Evolutionary conservation across 2,113 vertebrate species (phyloP), one percentile per base, ranked within the genome.

Genomic region (Elanus axillaris): DNA sequence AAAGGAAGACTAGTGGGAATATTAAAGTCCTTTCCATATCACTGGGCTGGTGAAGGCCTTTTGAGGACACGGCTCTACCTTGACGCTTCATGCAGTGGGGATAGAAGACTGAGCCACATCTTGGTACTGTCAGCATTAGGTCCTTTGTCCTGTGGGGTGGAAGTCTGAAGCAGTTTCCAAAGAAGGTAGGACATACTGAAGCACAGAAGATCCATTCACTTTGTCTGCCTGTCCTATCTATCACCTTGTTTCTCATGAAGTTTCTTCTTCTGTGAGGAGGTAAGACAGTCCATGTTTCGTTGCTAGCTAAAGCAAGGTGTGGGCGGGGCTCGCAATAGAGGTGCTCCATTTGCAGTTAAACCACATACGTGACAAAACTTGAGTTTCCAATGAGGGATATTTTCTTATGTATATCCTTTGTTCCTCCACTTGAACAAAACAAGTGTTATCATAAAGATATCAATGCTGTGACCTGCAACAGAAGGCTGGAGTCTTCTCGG

Each of bases 21-120:
- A 29, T 47, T 81, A 1, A 69, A 62, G 20, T 71, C 36, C 12
- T 23, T 88, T 36, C 8, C 43, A 16, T 40, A 1, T 36, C 5
- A 19, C 34, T 71, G 50, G 20, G 17, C 38, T 9, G 10, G 48
- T 55, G 60, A 71, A 78, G 48, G 19, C 11, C 5, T 84, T 50
- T 16, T 40, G 60, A 71, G 22, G 19, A 32, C 11, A 47, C 0
- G 0, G 27, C 36, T 84, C 25, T 74, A 1, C 16, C 8, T 32
- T 25, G 62, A 75, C 64, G 34, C 26, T 68, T 85, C 16, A 1
- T 10, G 43, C 1, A 4, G 26, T 53, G 26, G 26, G 15, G 6
- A 10, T 27, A 34, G 73, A 48, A 77, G 38, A 71, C 47, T 45
- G 29, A 58, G 47, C 25, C 4, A 8, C 9, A 8, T 45, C 52